A percentile compares a stretch with the other conserved stretches of the same genome.
phyloP scores from a whole-genome alignment of 1,140 invertebrate genomes.

The Linepithema humile region DNA sequence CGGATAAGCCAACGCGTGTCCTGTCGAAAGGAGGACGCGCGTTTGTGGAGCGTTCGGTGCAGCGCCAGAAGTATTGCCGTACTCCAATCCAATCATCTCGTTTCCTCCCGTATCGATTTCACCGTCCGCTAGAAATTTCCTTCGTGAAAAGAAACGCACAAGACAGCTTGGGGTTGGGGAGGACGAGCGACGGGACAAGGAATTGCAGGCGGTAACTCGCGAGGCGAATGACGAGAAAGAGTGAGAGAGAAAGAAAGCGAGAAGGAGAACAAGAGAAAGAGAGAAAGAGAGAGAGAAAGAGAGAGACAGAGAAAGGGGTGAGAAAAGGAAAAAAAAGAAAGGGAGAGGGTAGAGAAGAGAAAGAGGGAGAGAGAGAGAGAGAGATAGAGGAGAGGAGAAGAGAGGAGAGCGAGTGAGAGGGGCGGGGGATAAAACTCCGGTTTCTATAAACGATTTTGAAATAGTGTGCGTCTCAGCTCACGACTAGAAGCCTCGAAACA shows the following conservation, averaged over 20 bases:
- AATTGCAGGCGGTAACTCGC: constrained; percentile 52
- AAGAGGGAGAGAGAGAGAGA: constrained; percentile 29
- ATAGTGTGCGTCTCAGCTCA: constrained; percentile 36
- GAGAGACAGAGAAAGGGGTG: constrained; percentile 8
- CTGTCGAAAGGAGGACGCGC: constrained; percentile 25
- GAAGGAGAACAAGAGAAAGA: constrained; percentile 1
- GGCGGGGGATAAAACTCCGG: constrained; percentile 28
- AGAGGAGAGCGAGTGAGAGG: too few relatives aligned
- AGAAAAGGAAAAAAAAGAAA: constrained; percentile 12
- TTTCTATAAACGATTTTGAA: constrained; percentile 64
- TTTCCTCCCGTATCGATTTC: constrained; percentile 75
- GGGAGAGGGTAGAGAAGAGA: constrained; percentile 28
- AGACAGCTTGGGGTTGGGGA: constrained; percentile 41
- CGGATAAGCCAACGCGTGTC: neutral
- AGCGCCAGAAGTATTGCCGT: constrained; percentile 26
- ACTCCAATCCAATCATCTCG: constrained; percentile 75
- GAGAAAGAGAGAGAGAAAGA: constrained; percentile 34
- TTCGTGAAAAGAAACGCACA: constrained; percentile 61
- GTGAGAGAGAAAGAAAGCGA: constrained; percentile 48
- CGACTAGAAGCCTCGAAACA: constrained; percentile 16
- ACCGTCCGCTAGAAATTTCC: constrained; percentile 62
- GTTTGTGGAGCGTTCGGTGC: constrained; percentile 25
- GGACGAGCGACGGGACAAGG: neutral
- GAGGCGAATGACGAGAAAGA: constrained; percentile 19
- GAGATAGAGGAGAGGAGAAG: too few relatives aligned